phyloP scores from a whole-genome alignment of 2,113 vertebrate species.

The Elephantulus edwardii region DNA sequence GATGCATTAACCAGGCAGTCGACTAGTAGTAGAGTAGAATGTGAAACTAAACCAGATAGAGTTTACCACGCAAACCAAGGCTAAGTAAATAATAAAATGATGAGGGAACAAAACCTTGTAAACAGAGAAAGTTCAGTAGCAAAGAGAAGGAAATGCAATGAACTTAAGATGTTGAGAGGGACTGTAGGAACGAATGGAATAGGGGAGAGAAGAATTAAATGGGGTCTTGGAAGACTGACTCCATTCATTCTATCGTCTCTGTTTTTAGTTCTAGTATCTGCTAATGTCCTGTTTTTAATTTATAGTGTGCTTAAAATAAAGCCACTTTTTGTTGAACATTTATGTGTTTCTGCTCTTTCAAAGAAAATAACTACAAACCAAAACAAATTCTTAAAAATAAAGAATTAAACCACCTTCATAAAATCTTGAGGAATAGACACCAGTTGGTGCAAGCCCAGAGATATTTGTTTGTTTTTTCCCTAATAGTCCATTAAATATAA shows the following conservation, averaged over 20 bases:
- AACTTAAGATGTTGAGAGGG: neutral
- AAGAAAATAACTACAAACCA: neutral
- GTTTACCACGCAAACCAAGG: neutral
- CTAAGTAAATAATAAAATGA: neutral
- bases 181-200: too few relatives aligned
- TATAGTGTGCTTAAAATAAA: neutral
- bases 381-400: constrained; percentile 20
- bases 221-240: neutral
- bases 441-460: neutral
- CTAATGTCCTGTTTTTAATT: too few relatives aligned
- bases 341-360: neutral
- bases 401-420: neutral
- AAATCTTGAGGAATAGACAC: neutral
- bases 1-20: too few relatives aligned
- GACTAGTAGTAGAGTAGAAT: constrained; percentile 10
- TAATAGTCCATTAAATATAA: neutral
- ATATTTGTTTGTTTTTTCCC: neutral
- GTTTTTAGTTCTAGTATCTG: neutral
- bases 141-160: constrained; percentile 7
- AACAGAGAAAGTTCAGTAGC: neutral
- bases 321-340: neutral
- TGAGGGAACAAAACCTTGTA: neutral
- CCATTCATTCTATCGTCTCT: neutral
- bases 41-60: neutral
- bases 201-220: neutral